Evolutionary conservation across 2,113 vertebrate genomes (phyloP), one percentile per base, ranked within the genome.

Genomic region (Paracanthobrama guichenoti): DNA sequence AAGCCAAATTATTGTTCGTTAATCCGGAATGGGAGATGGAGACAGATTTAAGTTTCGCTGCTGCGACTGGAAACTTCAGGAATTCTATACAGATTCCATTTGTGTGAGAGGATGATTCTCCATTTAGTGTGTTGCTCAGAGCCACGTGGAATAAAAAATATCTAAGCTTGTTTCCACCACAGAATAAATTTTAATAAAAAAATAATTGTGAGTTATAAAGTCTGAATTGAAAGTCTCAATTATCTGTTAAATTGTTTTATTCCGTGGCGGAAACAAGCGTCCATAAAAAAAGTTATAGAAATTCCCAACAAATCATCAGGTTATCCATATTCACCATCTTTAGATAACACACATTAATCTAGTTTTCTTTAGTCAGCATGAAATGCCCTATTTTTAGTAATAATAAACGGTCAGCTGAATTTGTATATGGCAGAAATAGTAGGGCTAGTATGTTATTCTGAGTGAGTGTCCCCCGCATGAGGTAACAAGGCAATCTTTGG

Each of bases 21-120:
- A 20, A 62, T 59, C 83, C 14, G 55, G 62, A 74, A 77, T 86
- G 75, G 85, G 85, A 81, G 80, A 71, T 73, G 83, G 7, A 87
- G n/a, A 69, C 14, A 81, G 77, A 79, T 71, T 82, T 11, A 84
- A 82, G 31, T 87, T 87, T 69, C 82, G 74, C 89, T 82, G 85
- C 80, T 74, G 76, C 88, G 83, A 74, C 11, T 87, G 88, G 88
- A 92, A 91, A 91, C 79, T 87, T 66, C 44, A 48, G 35, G 73
- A 80, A 82, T 64, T 13, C 31, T 77, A 31, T 62, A 77, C 26
- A 75, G 71, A 67, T 78, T 80, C 77, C 77, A 59, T 75, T 75
- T 59, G 60, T 72, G 71, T 86, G 48, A 75, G 81, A 50, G 44
- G 71, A 79, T 42, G 28, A 59, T 86, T 86, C 86, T 86, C 86